Conservation (phyloP, 1,140 invertebrate genomes). For the Megalonaias nervosa region DNA sequence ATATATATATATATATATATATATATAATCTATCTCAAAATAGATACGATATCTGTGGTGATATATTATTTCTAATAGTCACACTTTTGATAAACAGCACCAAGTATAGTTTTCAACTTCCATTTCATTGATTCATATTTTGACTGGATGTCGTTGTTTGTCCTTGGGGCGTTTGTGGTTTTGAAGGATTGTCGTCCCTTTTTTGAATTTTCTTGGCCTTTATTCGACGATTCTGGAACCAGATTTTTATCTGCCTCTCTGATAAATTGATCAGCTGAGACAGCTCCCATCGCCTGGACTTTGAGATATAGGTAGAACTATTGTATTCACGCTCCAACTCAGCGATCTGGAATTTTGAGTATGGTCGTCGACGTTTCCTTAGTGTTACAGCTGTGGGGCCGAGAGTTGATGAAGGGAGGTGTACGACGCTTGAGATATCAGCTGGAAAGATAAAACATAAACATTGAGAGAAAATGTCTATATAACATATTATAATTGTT, state of each 20-base stretch:
- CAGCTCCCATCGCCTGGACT: slow-evolving; percentile 95
- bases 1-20: no score
- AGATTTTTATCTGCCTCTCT: slow-evolving; percentile 95
- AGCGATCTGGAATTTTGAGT: slow-evolving; percentile 94
- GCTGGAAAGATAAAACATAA: slow-evolving; percentile 46
- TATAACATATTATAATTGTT: no score
- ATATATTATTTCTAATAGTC: no score
- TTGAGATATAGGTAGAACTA: slow-evolving; percentile 95
- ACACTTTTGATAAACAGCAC: no score
- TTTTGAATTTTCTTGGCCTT: slow-evolving; percentile 87
- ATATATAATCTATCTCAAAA: no score
- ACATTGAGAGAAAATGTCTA: no score
- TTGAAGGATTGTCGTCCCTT: slow-evolving; percentile 49
- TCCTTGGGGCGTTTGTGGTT: no score
- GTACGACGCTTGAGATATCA: slow-evolving; percentile 43
- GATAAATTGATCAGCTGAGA: slow-evolving; percentile 92
- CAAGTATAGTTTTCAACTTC: no score
- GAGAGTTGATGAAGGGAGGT: slow-evolving; percentile 63
- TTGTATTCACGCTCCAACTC: slow-evolving; percentile 96
- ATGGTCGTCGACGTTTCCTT: slow-evolving; percentile 90
- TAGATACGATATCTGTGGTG: no score
- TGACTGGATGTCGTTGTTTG: no score
- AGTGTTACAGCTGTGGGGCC: slow-evolving; percentile 63
- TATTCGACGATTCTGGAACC: slow-evolving; percentile 98
- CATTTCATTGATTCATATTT: no score